phyloP scores from a whole-genome alignment of 23 tunicate species.

The Oikopleura vanhoeffeni region DNA sequence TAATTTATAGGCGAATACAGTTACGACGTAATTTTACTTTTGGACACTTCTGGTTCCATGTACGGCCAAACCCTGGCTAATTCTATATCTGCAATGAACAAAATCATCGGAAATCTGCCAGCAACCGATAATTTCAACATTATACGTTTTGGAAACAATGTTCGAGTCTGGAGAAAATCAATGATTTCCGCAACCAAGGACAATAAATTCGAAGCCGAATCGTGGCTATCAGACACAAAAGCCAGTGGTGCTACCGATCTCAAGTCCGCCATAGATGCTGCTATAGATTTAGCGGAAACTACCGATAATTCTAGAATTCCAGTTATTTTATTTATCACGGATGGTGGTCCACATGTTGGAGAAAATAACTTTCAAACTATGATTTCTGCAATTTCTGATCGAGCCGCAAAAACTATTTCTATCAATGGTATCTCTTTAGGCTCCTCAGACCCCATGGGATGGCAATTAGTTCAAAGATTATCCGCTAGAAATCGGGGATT shows the following conservation, averaged over 20 bases:
- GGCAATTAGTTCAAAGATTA: neutral
- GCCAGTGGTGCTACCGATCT: neutral
- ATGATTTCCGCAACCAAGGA: neutral
- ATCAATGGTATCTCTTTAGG: neutral
- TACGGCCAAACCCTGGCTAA: slow-evolving; percentile 16
- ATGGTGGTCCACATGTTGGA: neutral
- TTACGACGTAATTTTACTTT: slow-evolving; percentile 36
- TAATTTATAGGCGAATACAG: neutral
- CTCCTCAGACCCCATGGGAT: neutral
- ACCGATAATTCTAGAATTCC: neutral
- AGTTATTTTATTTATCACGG: neutral
- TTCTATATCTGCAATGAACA: neutral
- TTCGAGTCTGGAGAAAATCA: neutral
- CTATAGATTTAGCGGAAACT: neutral
- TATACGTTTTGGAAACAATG: neutral
- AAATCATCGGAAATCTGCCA: neutral
- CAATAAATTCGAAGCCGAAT: neutral
- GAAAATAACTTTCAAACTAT: neutral
- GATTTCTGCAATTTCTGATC: neutral
- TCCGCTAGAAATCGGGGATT: neutral
- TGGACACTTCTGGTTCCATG: slow-evolving; percentile 88
- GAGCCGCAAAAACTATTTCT: neutral
- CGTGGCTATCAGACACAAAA: neutral
- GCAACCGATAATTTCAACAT: neutral
- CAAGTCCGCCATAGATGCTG: neutral